Evolutionary conservation across 2,797 vertebrate species (phyloP).

Genomic region (Perodicticus potto): DNA sequence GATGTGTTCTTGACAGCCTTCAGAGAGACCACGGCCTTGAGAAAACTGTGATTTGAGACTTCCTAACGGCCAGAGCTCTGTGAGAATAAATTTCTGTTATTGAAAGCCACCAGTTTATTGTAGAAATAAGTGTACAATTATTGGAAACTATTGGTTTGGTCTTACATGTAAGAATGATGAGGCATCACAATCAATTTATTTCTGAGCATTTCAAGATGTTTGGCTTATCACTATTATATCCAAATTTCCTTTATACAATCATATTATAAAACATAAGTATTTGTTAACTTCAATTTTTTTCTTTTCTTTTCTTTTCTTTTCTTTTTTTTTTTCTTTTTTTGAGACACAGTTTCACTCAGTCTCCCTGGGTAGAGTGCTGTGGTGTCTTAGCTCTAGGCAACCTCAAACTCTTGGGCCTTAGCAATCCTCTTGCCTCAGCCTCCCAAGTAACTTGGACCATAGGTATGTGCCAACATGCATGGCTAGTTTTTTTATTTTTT

Average conservation of each 20-base stretch:
- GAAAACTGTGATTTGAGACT: no score
- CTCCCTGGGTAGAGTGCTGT: no score
- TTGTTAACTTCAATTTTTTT: neutral
- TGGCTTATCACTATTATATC: neutral
- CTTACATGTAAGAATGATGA: neutral
- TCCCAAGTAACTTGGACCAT: no score
- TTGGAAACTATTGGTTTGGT: neutral
- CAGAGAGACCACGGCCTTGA: neutral
- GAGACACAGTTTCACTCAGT: no score
- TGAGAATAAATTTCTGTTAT: neutral
- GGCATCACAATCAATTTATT: neutral
- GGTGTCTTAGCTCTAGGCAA: no score
- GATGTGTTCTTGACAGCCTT: neutral
- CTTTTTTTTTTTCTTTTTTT: no score
- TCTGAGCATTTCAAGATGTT: neutral
- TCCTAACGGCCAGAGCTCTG: neutral
- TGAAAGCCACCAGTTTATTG: neutral
- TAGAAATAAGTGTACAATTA: neutral
- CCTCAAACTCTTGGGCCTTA: no score
- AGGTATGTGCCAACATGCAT: no score
- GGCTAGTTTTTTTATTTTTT: no score
- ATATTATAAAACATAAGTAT: neutral
- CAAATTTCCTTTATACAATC: neutral
- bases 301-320: no score
- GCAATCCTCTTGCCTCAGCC: no score